Percentiles rank a stretch among this genome's conserved stretches.
These are phyloP conservation scores for Tipula confusa DNA, from an alignment of 2,888 invertebrate species.

Conservation along the genomic window DNA sequence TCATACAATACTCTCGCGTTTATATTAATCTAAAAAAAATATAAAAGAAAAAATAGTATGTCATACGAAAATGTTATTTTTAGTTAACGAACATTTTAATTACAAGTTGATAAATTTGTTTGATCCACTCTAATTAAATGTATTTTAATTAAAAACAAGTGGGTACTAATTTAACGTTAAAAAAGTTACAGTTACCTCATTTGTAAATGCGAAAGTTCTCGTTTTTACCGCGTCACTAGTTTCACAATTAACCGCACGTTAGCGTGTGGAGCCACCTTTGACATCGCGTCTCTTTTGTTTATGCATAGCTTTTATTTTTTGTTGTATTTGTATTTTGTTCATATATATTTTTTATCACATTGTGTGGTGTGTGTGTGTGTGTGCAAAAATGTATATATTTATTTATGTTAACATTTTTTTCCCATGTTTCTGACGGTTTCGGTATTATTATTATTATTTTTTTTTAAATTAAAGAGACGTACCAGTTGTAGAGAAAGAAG, in stretches of 20 bases:
- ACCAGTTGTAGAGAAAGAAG: slow-evolving; percentile 48
- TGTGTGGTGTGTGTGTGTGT: not conserved
- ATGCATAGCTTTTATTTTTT: not conserved
- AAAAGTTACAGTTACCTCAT: not conserved
- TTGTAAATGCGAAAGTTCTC: slow-evolving; percentile 27
- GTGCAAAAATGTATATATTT: not conserved
- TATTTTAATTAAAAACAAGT: not conserved
- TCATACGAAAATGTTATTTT: slow-evolving; percentile 3
- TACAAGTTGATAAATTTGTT: not conserved
- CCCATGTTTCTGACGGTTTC: not conserved
- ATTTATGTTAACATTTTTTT: not conserved
- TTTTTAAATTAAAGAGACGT: slow-evolving; percentile 41
- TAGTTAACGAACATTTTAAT: slow-evolving; percentile 4
- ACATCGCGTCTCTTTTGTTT: slow-evolving; percentile 29
- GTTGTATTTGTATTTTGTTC: not conserved
- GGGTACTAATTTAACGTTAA: not conserved
- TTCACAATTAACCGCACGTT: not conserved
- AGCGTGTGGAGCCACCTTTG: slow-evolving; percentile 30
- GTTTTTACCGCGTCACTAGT: slow-evolving; percentile 25
- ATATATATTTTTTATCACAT: not conserved
- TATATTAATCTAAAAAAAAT: not conserved
- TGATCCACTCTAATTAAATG: no score
- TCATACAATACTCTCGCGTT: not conserved
- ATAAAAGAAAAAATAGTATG: not conserved
- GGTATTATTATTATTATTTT: no score